Evolutionary conservation across 2,888 invertebrate genomes (phyloP).

Genomic region (Eupithecia insigniata): DNA sequence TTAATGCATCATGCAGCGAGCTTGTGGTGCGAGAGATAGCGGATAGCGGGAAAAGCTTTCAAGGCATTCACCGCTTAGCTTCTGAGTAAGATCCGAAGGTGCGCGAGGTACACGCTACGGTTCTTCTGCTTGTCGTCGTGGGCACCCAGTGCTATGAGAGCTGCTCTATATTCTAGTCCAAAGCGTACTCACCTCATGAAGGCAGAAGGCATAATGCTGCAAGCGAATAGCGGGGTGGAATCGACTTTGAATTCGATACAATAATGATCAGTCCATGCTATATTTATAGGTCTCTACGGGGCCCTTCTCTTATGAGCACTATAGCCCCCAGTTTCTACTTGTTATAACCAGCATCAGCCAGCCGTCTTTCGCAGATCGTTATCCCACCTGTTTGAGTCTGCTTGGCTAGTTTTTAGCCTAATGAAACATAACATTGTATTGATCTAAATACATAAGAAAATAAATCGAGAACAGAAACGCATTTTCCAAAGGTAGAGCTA

Average conservation of each 20-base stretch:
- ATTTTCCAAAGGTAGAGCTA: background rate
- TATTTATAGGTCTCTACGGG: too few relatives aligned
- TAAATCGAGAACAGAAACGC: background rate
- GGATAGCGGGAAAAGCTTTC: conserved; percentile 22
- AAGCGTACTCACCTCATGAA: background rate
- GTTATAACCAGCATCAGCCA: background rate
- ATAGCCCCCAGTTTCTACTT: background rate
- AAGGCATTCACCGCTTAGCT: too few relatives aligned
- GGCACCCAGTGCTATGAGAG: background rate
- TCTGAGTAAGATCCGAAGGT: too few relatives aligned
- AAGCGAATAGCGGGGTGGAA: background rate
- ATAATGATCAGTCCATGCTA: background rate
- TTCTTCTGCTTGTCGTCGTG: too few relatives aligned
- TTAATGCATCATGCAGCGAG: conserved; percentile 78
- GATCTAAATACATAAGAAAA: background rate
- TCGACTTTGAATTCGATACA: background rate
- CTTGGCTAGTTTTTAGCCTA: background rate
- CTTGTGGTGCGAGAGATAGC: conserved; percentile 43
- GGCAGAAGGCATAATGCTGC: background rate
- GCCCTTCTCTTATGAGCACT: background rate
- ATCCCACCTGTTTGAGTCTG: background rate
- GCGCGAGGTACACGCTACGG: too few relatives aligned
- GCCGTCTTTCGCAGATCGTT: too few relatives aligned
- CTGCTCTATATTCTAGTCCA: background rate
- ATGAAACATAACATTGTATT: background rate